phyloP scores from a whole-genome alignment of 2,888 invertebrate species.

The Andricus curvator region DNA sequence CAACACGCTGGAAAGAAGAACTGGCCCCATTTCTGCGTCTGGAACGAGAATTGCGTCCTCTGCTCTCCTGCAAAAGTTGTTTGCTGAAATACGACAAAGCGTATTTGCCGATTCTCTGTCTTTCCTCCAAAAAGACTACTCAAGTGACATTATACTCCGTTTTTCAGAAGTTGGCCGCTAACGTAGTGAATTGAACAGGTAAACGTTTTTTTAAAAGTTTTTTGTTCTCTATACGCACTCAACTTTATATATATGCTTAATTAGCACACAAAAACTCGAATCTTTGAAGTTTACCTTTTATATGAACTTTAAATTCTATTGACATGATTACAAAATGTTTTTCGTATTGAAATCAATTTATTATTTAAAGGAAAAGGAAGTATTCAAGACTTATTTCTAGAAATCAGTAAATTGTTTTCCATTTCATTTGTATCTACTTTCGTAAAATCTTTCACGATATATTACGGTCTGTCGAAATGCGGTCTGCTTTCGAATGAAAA shows the following conservation, averaged over 20 bases:
- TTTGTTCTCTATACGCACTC: neutral
- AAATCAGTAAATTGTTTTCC: neutral
- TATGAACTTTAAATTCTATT: neutral
- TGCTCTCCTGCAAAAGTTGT: conserved; percentile 7
- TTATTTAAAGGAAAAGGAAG: no score
- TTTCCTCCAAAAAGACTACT: conserved; percentile 13
- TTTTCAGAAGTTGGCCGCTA: conserved; percentile 22
- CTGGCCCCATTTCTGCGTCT: conserved; percentile 41
- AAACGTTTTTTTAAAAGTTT: neutral
- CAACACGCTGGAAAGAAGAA: conserved; percentile 21
- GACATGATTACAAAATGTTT: neutral
- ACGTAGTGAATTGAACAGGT: neutral
- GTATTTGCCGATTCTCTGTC: conserved; percentile 21
- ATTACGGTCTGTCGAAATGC: neutral
- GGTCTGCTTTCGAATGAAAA: conserved; percentile 54
- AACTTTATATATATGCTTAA: neutral
- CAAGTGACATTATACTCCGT: conserved; percentile 11
- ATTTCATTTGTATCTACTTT: neutral
- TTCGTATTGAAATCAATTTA: no score
- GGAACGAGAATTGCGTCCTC: conserved; percentile 23
- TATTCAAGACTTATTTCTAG: neutral
- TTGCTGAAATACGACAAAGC: conserved; percentile 38
- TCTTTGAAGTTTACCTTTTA: neutral
- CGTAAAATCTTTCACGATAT: neutral
- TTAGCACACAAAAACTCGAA: neutral